Evolutionary conservation across 1,140 invertebrate genomes (phyloP), one percentile per base, ranked within the genome.

Genomic region (Drosophila setifemur): DNA sequence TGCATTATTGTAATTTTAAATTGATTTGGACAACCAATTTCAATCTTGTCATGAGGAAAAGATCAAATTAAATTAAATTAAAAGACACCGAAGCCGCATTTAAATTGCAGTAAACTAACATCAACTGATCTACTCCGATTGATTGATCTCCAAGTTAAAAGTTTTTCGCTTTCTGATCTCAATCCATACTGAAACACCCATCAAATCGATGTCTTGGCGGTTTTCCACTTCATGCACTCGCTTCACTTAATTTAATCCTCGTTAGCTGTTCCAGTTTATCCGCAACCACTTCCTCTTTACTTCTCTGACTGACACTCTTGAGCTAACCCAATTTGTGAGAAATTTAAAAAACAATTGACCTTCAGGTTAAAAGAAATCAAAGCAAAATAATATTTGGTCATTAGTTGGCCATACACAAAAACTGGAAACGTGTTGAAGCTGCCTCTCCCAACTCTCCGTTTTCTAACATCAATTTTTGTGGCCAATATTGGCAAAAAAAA

Each of bases 361-460:
- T 85, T 85, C 79, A 86, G 73, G 60, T 66, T 66, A 43, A 63
- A 67, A 83, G 63, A 74, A 85, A 69, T 48, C 57, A 83, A 78
- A 78, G 73, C 72, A 85, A 85, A 74, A 79, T 70, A 75, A 86
- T 63, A 78, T 85, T 85, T 85, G 79, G 66, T 67, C 74, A 83
- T 83, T 83, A 86, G 66, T 63, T 79, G 74, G 74, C 50, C 54
- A 60, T 64, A 53, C 28, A 48, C 28, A 39, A 33, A 61, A 69
- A 58, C 18, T 35, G 33, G n/a, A 69, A 85, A 79, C 70, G 37
- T 58, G 75, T 86, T 83, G 58, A 52, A 16, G 53, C 6, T 39
- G 33, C 50, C 16, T 16, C 6, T 12, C 5, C 37, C 19, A 4
- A 6, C 5, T 18, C 28, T 40, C 8, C 26, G 16, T 42, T 26